Conservation (phyloP, 2,888 invertebrate genomes). For the Oligia latruncula region DNA sequence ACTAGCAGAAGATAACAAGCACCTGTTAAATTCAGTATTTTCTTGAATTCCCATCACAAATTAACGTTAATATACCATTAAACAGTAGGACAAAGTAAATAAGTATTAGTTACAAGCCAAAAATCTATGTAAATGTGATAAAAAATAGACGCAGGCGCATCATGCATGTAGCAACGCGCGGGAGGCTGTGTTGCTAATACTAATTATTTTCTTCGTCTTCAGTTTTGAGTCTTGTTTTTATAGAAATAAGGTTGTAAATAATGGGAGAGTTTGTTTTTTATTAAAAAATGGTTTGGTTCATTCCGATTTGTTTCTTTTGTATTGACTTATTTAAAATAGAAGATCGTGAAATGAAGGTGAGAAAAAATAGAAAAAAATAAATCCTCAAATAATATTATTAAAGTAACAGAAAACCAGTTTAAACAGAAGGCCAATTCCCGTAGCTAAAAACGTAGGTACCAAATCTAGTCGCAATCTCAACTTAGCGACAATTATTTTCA, state of each 20-base stretch:
- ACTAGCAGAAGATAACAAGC: neutral
- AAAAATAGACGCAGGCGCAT: slow-evolving; percentile 61
- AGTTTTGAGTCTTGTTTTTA: slow-evolving; percentile 1
- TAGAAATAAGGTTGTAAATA: slow-evolving; percentile 26
- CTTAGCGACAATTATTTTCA: no score
- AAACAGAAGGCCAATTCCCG: neutral
- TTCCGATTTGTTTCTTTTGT: slow-evolving; percentile 25
- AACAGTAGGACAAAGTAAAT: slow-evolving; percentile 59
- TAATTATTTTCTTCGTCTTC: slow-evolving; percentile 38
- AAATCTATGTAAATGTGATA: slow-evolving; percentile 62
- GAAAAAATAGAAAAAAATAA: neutral
- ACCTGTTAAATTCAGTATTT: slow-evolving; percentile 10
- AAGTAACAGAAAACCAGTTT: neutral
- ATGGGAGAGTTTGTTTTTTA: neutral
- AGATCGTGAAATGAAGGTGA: neutral
- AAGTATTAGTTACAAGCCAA: slow-evolving; percentile 61
- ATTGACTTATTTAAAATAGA: neutral
- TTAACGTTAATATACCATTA: slow-evolving; percentile 51
- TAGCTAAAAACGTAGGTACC: no score
- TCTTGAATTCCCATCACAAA: slow-evolving; percentile 50
- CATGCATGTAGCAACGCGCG: slow-evolving; percentile 40
- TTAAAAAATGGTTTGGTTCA: slow-evolving; percentile 29
- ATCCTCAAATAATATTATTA: neutral
- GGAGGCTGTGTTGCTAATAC: slow-evolving; percentile 24
- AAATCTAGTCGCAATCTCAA: no score